A percentile compares a stretch with the other conserved stretches of the same genome.
Conservation (phyloP, 2,113 vertebrate species). For the Pitta sordida region DNA sequence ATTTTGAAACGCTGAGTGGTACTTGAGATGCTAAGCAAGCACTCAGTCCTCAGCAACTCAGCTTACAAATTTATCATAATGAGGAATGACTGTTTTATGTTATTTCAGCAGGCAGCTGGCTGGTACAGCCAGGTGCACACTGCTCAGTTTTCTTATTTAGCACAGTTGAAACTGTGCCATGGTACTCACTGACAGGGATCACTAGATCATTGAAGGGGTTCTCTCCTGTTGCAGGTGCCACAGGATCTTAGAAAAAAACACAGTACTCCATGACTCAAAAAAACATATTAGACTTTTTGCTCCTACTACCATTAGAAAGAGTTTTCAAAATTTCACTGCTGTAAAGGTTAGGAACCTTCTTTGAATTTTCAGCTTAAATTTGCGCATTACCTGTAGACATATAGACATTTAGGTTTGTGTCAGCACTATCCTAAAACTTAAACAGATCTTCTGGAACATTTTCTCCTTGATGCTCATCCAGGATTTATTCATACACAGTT, state of each 20-base stretch:
- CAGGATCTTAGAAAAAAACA: not conserved
- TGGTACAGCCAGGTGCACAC: not conserved
- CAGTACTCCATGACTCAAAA: not conserved
- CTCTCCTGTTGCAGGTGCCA: not conserved
- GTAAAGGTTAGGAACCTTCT: not conserved
- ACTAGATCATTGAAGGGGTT: not conserved
- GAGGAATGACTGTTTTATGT: not conserved
- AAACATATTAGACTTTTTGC: not conserved
- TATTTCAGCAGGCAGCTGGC: not conserved
- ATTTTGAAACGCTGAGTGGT: not conserved
- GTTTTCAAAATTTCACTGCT: not conserved
- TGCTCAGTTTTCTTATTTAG: not conserved
- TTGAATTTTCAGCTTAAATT: not conserved
- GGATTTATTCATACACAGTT: not conserved
- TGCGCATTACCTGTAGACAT: not conserved
- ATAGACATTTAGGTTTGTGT: not conserved
- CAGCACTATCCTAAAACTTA: not conserved
- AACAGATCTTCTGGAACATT: not conserved
- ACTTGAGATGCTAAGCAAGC: not conserved
- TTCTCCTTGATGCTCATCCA: not conserved
- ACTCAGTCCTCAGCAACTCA: not conserved
- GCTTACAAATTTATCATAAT: rapidly evolving
- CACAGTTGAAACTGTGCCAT: not conserved
- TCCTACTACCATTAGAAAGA: not conserved
- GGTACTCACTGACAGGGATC: not conserved